phyloP scores from a whole-genome alignment of 2,797 vertebrate species.

The Acrocephalus scirpaceus region DNA sequence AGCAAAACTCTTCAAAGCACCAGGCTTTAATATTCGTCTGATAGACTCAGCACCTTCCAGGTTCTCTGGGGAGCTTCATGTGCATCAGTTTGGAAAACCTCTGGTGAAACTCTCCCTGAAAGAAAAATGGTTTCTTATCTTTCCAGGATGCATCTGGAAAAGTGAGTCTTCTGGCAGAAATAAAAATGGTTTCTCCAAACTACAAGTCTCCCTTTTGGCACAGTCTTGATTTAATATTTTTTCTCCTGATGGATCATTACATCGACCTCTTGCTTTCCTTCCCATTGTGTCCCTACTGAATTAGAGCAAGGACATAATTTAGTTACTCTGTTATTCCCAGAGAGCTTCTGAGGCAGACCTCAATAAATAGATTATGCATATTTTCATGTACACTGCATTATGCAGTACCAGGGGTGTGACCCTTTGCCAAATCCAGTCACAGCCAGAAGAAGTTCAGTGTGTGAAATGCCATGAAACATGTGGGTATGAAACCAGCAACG shows the following conservation, averaged over 20 bases:
- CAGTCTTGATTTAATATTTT: neutral
- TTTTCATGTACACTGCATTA: neutral
- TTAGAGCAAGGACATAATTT: neutral
- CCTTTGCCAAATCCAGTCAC: neutral
- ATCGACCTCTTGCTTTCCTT: neutral
- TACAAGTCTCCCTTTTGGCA: neutral
- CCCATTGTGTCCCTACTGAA: neutral
- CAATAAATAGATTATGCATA: neutral
- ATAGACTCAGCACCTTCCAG: neutral
- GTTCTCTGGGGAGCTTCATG: neutral
- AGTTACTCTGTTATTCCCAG: neutral
- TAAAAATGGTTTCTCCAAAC: neutral
- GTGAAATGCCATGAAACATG: neutral
- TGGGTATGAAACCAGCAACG: neutral
- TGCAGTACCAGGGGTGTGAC: neutral
- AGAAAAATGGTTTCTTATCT: fast-evolving
- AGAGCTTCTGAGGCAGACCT: neutral
- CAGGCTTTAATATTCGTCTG: neutral
- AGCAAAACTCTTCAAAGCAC: neutral
- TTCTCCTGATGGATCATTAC: neutral
- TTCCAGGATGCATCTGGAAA: neutral
- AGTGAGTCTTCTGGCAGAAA: neutral
- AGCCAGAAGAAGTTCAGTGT: neutral
- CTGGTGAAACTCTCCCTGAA: neutral
- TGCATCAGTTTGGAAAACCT: neutral